Evolutionary conservation across 2,797 vertebrate species (phyloP).

Genomic region (Atherinosoma microstoma): DNA sequence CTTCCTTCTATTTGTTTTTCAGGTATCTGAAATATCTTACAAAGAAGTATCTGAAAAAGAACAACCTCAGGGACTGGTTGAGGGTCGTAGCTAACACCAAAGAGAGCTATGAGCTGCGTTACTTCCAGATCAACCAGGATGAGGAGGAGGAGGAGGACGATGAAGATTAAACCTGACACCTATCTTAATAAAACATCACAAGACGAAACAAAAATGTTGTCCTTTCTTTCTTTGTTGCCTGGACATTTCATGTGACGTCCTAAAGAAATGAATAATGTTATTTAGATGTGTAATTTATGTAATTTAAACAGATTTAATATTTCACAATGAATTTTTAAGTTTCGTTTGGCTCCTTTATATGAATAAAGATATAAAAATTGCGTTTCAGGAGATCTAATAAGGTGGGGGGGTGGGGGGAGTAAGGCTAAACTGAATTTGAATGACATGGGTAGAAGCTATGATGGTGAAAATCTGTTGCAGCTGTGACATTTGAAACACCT

Average conservation of each 20-base stretch:
- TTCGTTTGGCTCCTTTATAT: neutral
- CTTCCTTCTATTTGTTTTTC: neutral
- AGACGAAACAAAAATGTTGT: constrained; percentile 31
- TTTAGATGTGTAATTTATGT: no score
- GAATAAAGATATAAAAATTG: neutral
- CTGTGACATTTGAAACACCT: neutral
- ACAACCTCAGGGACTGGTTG: constrained; percentile 95
- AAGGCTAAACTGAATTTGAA: no score
- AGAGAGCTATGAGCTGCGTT: constrained; percentile 95
- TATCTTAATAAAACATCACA: constrained; percentile 90
- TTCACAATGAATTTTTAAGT: neutral
- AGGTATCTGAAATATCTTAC: constrained; percentile 98
- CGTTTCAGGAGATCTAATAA: neutral
- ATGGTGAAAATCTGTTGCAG: neutral
- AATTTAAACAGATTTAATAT: neutral
- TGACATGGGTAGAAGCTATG: no score
- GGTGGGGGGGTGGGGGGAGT: neutral
- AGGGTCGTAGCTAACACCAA: constrained; percentile 95
- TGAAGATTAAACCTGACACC: constrained; percentile 86
- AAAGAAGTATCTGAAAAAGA: constrained; percentile 98
- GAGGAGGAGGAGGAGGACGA: constrained; percentile 95
- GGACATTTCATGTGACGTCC: neutral
- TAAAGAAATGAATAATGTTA: neutral
- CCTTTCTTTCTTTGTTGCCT: neutral
- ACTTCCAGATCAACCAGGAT: constrained; percentile 99